Percentiles rank a stretch among this genome's conserved stretches.
Evolutionary conservation across 2,113 vertebrate species (phyloP).

Genomic region (Thamnaconus septentrionalis): DNA sequence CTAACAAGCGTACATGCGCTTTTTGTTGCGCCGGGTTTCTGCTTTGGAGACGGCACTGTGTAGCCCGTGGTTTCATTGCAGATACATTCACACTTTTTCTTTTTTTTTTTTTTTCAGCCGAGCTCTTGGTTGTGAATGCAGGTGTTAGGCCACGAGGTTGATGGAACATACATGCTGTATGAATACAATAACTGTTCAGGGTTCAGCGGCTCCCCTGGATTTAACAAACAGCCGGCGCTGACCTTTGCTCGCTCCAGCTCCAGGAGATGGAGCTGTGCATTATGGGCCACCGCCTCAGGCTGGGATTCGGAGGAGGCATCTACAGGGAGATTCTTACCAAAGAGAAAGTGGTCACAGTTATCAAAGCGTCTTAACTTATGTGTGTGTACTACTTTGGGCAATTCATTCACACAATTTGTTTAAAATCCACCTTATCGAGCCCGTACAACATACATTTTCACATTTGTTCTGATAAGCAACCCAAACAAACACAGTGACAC

Average conservation of each 20-base stretch:
- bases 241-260: slow-evolving; percentile 70
- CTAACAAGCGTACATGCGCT: slow-evolving; percentile 39
- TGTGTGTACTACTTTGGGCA: slow-evolving; percentile 51
- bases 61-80: too few relatives aligned
- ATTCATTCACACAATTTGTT: slow-evolving; percentile 28
- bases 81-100: too few relatives aligned
- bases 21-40: too few relatives aligned
- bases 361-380: slow-evolving; percentile 62
- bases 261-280: slow-evolving; percentile 68
- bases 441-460: background rate
- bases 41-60: too few relatives aligned
- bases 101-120: background rate
- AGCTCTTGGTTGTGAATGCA: slow-evolving; percentile 47
- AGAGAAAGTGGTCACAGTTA: slow-evolving; percentile 53
- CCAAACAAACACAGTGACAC: too few relatives aligned
- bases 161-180: slow-evolving; percentile 46
- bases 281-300: slow-evolving; percentile 66
- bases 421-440: slow-evolving; percentile 14
- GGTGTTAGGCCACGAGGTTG: slow-evolving; percentile 37
- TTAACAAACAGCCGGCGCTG: slow-evolving; percentile 67
- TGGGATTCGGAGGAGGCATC: slow-evolving; percentile 59
- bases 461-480: too few relatives aligned
- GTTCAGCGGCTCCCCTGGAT: slow-evolving; percentile 55
- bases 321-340: slow-evolving; percentile 67
- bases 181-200: slow-evolving; percentile 60